Percentiles rank a stretch among this genome's conserved stretches.
Conservation (phyloP, 1,140 invertebrate genomes). For the Aplysia californica region DNA sequence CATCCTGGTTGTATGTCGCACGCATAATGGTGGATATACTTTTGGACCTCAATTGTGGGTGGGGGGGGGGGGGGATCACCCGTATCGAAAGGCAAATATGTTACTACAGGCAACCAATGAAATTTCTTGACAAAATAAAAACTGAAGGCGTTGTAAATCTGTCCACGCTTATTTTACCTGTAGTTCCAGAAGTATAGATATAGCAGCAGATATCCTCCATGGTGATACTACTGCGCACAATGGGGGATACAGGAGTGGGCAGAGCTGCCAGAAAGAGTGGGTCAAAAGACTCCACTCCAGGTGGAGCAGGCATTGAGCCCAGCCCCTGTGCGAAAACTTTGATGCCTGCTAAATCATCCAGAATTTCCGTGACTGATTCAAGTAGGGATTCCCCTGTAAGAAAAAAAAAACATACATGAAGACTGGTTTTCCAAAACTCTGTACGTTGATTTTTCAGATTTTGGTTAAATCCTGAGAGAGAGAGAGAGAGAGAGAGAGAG, state of each 20-base stretch:
- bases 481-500: too few species aligned
- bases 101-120: too few species aligned
- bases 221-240: constrained; percentile 18
- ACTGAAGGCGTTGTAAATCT: too few species aligned
- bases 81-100: too few species aligned
- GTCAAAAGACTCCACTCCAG: constrained; percentile 21
- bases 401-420: neutral
- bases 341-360: constrained; percentile 33
- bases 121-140: too few species aligned
- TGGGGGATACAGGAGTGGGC: neutral
- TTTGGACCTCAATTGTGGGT: too few species aligned
- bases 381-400: constrained; percentile 43
- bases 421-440: too few species aligned
- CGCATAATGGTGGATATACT: too few species aligned
- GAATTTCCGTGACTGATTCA: constrained; percentile 39
- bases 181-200: constrained; percentile 37
- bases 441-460: neutral
- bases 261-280: neutral
- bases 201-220: constrained; percentile 22
- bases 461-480: neutral
- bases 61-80: too few species aligned
- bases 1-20: too few species aligned
- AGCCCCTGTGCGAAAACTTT: constrained; percentile 46
- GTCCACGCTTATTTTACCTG: too few species aligned
- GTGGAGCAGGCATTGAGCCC: neutral